Evolutionary conservation across 2,797 vertebrate species (phyloP).

Genomic region (Argentina silus): DNA sequence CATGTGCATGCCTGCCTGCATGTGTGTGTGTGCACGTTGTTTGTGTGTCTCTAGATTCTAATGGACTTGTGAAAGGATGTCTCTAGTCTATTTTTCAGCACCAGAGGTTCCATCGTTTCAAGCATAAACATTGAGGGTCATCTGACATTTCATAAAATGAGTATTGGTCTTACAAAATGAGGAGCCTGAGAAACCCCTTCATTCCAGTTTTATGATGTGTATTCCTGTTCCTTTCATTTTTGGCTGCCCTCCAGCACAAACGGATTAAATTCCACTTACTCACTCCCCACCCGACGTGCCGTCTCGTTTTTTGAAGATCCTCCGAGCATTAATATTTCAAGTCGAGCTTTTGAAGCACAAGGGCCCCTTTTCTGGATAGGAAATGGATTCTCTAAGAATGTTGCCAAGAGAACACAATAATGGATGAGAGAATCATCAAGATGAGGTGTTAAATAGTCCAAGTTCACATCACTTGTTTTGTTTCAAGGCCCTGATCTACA

Average conservation of each 20-base stretch:
- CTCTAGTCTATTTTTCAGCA: neutral
- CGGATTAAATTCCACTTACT: slow-evolving; percentile 4
- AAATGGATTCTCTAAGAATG: slow-evolving; percentile 19
- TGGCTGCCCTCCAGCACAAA: neutral
- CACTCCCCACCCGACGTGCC: neutral
- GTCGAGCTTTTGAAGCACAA: slow-evolving; percentile 14
- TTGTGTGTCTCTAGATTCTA: neutral
- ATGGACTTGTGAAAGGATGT: neutral
- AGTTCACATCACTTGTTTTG: neutral
- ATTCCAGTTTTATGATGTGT: slow-evolving; percentile 4
- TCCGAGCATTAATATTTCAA: slow-evolving; percentile 8
- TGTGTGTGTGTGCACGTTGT: neutral
- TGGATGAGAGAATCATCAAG: neutral
- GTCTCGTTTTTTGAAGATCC: neutral
- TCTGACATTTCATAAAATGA: slow-evolving; percentile 20
- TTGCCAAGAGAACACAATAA: slow-evolving; percentile 1
- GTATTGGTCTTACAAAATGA: slow-evolving; percentile 18
- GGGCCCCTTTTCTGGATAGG: neutral
- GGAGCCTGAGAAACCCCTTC: neutral
- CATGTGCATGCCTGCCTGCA: neutral
- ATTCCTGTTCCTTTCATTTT: neutral
- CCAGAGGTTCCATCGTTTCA: neutral
- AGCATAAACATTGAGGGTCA: neutral
- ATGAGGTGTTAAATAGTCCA: neutral
- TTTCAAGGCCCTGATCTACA: neutral